Evolutionary conservation across 2,888 invertebrate genomes (phyloP), one percentile per base, ranked within the genome.

Genomic region (Uloborus plumipes): DNA sequence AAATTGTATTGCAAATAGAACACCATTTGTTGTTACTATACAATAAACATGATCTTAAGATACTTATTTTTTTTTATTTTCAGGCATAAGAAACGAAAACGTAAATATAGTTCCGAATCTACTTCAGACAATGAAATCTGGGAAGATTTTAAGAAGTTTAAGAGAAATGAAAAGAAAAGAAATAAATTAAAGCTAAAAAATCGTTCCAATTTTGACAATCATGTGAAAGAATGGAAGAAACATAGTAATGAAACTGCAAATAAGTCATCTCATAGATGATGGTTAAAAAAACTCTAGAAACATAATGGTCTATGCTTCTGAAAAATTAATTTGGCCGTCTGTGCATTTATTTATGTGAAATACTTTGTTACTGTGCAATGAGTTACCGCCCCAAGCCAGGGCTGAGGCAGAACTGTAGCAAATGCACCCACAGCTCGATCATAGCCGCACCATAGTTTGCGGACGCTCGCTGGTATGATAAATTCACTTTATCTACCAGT

Each of bases 211-310:
- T 76, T 31, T 53, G 79, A 79, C 61, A 67, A 22, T 50, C 79
- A 79, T 61, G 26, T 79, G 1, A 79, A 73, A 73, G 79, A 79
- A 47, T 79, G 79, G 79, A 61, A 51, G 26, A 76, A 69, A 22
- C 62, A 39, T 4, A 50, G 31, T 13, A 20, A 39, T 11, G 39
- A 31, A 31, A 62, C 15, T 18, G 62, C 15, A 31, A 26, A 2
- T 39, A 31, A 31, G 39, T 55, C 55, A 3, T 31, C 62, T 31
- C 4, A 59, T 1, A 59, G 18, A 26, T 59, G 16, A 55, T 39
- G 39, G 7, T 4, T 11, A 7, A 9, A 39, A 39, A 39, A 39
- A 7, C 9, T 39, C 39, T 39, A 39, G 9, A 39, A 39, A 39
- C 3, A 1, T 39, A 7, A 1, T 39, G 39, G 39, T 39, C 39